Base-by-base conservation (phyloP, 2,113 vertebrate genomes). In the Odobenus rosmarus region DNA sequence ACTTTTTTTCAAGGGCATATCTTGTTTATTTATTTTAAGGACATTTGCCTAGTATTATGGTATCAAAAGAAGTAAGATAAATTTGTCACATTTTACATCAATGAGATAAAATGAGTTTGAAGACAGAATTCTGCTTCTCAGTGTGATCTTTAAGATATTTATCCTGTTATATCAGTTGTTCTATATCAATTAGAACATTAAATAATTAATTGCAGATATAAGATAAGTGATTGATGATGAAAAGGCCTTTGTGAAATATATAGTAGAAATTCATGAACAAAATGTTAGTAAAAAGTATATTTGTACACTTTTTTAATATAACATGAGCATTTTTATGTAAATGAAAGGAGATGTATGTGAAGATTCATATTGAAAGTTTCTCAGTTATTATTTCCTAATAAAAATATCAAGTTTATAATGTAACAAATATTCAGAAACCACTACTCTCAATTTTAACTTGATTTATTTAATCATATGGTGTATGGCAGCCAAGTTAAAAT, bases 21-120 rank as follows among this genome's bases (percentile, higher is more conserved):
- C 16, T 87, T 51, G 42, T 13, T 21, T 87, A 4, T 83, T 90
- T 91, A 77, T 87, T 93, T 94, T 92, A 92, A 83, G 26, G 16
- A 79, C 13, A 92, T 80, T 92, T 84, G 19, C 13, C 46, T 62
- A 76, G 31, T 51, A 31, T 23, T 28, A 53, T 90, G 19, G 19
- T 71, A 69, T 87, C 33, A 59, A 90, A 85, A 89, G 26, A 74
- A 77, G 28, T 80, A 81, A 59, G 26, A 39, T 15, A 91, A n/a
- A 46, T 67, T 51, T 74, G 23, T 64, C 15, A 80, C 1, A 74
- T 51, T 88, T 83, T 72, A 64, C 19, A n/a, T 51, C 80, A 96
- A 84, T 57, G 24, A 71, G 33, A 46, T 33, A 46, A 53, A 96
- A 84, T 49, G 14, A 4, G 61, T 79, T 88, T 62, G 19, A 91